Evolutionary conservation across 2,113 vertebrate genomes (phyloP), one percentile per base, ranked within the genome.

Genomic region (Triplophysa dalaica): DNA sequence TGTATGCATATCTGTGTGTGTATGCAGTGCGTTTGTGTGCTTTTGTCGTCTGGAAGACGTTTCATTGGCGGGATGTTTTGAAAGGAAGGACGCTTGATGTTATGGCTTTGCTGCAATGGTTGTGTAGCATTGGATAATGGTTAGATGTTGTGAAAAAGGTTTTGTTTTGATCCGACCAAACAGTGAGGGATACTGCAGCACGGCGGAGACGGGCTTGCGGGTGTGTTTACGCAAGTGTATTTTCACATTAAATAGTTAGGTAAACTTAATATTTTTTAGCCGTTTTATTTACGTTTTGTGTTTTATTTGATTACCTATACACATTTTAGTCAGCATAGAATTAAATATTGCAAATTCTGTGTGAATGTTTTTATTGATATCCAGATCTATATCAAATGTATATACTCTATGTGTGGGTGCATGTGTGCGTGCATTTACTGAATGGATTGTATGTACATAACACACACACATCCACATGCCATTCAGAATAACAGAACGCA

Each of bases 171-270:
- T 82, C 80, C 70, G 81, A 77, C 60, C 56, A 77, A 87, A 48
- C 78, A 65, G 45, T 64, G 58, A 33, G 22, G 73, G 66, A 83
- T 83, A 89, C 86, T 91, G 91, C 91, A 91, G 87, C 87, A 78
- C 86, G 83, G 84, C 26, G 41, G 50, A 60, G 54, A 78, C 66
- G 77, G 45, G 41, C 60, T 58, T 65, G 60, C 63, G 41, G 75
- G 81, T 74, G 14, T 78, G 67, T 76, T 19, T 22, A 38, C 8
- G 62, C 80, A 65, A 68, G 73, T 75, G 77, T 72, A 56, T 82
- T 63, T 65, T 26, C 9, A 26, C 64, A 54, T 62, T 8, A 43
- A 69, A 69, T 61, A 85, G 50, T 60, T 14, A 74, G 19, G 1
- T 2, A 58, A n/a, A n/a, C 16, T 2, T 58, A 2, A n/a, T 8